phyloP scores from a whole-genome alignment of 2,888 invertebrate genomes.

The Aplocera efformata region DNA sequence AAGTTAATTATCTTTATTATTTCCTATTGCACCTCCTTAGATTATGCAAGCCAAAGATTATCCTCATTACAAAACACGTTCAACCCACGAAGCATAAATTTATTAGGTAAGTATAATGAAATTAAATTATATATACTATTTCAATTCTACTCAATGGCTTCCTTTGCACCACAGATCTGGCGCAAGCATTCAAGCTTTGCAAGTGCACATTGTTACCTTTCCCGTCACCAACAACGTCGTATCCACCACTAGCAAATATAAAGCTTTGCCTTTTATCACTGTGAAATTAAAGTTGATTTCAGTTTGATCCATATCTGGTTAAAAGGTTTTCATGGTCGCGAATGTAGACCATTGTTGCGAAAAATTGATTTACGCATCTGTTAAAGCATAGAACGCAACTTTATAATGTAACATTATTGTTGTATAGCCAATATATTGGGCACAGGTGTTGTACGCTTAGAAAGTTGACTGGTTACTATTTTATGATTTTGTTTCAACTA shows the following conservation, averaged over 20 bases:
- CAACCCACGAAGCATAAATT: conserved; percentile 2
- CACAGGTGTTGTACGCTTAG: conserved; percentile 32
- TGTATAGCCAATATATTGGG: conserved; percentile 39
- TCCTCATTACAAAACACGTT: neutral
- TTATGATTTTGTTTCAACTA: conserved; percentile 22
- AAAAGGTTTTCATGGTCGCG: conserved; percentile 26
- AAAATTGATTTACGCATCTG: conserved; percentile 78
- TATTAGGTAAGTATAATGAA: conserved; percentile 4
- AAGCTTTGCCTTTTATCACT: conserved; percentile 25
- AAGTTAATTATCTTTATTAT: too few species aligned
- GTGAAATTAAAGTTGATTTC: conserved; percentile 24
- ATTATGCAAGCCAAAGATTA: neutral
- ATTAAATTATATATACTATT: conserved; percentile 6
- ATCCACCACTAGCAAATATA: conserved; percentile 15
- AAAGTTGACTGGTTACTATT: conserved; percentile 29
- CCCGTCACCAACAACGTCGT: conserved; percentile 19
- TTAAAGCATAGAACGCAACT: conserved; percentile 42
- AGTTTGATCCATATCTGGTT: neutral
- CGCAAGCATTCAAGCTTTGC: conserved; percentile 62
- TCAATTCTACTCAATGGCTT: conserved; percentile 40
- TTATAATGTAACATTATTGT: conserved; percentile 50
- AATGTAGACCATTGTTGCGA: conserved; percentile 62
- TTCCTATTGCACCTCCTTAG: too few species aligned
- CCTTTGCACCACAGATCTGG: conserved; percentile 62
- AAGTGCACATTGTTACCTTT: conserved; percentile 65